These are phyloP conservation scores for Tauraco hartlaubi DNA, from an alignment of 2,797 vertebrate species.

Conservation along the genomic window DNA sequence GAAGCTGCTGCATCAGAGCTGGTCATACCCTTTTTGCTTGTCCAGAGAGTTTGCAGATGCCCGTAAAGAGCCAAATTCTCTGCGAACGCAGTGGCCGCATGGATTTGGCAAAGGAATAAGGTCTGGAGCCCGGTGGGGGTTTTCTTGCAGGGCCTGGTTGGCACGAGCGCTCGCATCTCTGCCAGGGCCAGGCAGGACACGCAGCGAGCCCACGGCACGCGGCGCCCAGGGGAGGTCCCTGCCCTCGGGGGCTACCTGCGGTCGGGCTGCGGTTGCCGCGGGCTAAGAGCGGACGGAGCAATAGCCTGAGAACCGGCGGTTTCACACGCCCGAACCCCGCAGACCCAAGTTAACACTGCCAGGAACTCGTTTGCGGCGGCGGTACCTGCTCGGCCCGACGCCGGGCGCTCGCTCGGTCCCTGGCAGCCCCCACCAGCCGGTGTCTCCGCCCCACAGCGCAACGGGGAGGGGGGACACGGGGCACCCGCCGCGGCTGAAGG, in stretches of 20 bases:
- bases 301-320: fast-evolving
- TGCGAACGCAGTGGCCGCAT: not conserved
- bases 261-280: fast-evolving
- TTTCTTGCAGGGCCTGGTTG: not conserved
- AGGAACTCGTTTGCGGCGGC: fast-evolving
- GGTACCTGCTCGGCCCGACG: not conserved
- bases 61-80: fast-evolving
- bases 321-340: fast-evolving
- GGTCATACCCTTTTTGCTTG: fast-evolving
- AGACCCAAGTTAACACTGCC: too few species aligned
- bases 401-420: not conserved
- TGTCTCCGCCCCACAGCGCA: too few species aligned
- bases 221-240: not conserved
- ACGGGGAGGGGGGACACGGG: too few species aligned
- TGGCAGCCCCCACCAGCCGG: not conserved
- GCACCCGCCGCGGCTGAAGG: too few species aligned
- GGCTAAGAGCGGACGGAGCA: not conserved
- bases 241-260: not conserved
- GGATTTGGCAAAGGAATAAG: too few species aligned
- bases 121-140: fast-evolving
- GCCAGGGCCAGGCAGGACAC: not conserved
- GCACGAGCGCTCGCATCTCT: not conserved
- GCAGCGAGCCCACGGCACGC: not conserved
- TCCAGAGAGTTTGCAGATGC: not conserved
- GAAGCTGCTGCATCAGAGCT: not conserved